Evolutionary conservation across 2,797 vertebrate species (phyloP), one percentile per base, ranked within the genome.

Genomic region (Margarornis squamiger): DNA sequence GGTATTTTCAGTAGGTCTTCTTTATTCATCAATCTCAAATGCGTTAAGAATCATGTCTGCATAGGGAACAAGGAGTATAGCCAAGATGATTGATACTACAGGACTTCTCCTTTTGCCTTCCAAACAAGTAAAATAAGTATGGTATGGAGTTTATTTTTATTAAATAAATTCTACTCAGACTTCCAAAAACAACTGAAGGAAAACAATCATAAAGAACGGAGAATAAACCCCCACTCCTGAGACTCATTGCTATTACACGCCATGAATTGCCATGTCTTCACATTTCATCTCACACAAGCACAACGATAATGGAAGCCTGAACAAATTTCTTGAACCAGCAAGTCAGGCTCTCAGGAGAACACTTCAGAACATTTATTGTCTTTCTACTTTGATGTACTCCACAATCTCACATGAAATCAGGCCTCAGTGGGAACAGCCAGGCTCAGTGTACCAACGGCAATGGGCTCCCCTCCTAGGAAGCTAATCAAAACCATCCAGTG

Each of bases 401-500:
- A n/a, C 78, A 90, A 75, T 92, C 93, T 95, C 84, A 90, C 63
- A 86, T 1, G 6, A 85, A 91, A 92, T 92, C 88, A 75, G 71
- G 54, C 45, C 73, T 78, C 58, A n/a, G 74, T 71, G 74, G 75
- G 79, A 93, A 32, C 0, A 0, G 74, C 74, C 79, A 58, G 46
- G 85, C 91, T 94, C 73, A 11, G 21, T 0, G 63, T 19, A 93
- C 77, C 75, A 57, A 93, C 58, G 36, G 86, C 94, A 78, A 39
- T 1, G 34, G 87, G 83, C 86, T 94, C 48, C 83, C 70, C 57
- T 90, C 58, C 91, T 86, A 49, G 43, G 77, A 59, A 70, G 49
- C 66, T 93, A 86, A 96, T 93, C 86, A 95, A 96, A 97, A 93
- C 63, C 95, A 92, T 74, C 68, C 71, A 66, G 48, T 16, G 27